Evolutionary conservation across 2,797 vertebrate genomes (phyloP), one percentile per base, ranked within the genome.

Genomic region (Allobates femoralis): DNA sequence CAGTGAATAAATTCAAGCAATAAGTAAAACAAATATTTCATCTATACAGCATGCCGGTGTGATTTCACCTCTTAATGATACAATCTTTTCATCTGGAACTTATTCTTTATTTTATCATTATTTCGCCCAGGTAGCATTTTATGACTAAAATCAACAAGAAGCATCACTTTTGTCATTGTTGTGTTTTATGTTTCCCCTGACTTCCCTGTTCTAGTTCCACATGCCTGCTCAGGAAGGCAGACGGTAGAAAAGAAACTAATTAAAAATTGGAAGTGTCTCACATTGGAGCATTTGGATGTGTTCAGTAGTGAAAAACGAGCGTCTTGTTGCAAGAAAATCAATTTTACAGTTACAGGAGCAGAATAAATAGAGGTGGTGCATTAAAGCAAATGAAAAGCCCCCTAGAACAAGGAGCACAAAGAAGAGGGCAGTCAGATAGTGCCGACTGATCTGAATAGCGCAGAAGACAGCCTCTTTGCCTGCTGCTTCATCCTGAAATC

Each of bases 321-420:
- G 91, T 90, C 92, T 92, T 91, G 93, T 92, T 92, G 93, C 93
- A 91, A 91, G 93, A 85, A 95, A 95, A 95, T 96, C 94, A 94
- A 94, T 95, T 95, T 95, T 95, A 93, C 94, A 95, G 93, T 94
- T 94, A 94, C 89, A 92, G 94, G 92, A 95, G 94, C 94, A 94
- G 94, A 95, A 95, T 95, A 95, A 96, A 94, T 93, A 92, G 93
- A 94, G 92, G 91, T 90, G 92, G 91, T 91, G 92, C 93, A 85
- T 94, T 94, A 95, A 95, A 91, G 90, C 91, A 92, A 93, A 91
- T 92, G 91, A 93, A 92, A 91, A 87, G 90, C 89, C 90, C 90
- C 90, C 46, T 66, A 80, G 58, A 79, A 77, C 66, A 86, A 75
- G 56, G 62, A 74, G 53, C 74, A 75, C 69, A 78, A 84, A 84